A percentile compares a stretch with the other conserved stretches of the same genome.
Evolutionary conservation across 2,797 vertebrate genomes (phyloP).

Genomic region (Spinus olivaceus): DNA sequence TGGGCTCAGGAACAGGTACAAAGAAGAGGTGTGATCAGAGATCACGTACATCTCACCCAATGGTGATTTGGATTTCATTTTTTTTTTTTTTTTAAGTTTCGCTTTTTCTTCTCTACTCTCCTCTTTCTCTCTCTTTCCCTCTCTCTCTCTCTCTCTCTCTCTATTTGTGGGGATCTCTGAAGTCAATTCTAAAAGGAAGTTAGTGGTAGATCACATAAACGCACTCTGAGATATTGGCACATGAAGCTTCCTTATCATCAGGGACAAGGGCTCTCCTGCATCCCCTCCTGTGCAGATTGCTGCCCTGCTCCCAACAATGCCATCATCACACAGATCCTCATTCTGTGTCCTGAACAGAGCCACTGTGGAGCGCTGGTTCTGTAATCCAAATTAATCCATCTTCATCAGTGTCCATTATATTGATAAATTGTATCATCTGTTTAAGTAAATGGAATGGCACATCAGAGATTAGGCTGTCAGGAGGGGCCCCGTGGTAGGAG

Average conservation of each 20-base stretch:
- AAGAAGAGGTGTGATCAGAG: constrained; percentile 75
- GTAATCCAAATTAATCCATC: constrained; percentile 76
- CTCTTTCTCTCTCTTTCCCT: neutral
- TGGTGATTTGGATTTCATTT: constrained; percentile 62
- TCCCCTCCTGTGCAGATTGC: neutral
- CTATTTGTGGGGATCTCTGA: neutral
- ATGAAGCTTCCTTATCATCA: neutral
- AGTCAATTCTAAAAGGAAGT: neutral
- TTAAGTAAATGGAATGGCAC: constrained; percentile 66
- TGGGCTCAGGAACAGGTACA: constrained; percentile 94
- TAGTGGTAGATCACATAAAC: neutral
- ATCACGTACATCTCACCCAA: constrained; percentile 71
- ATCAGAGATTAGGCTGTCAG: constrained; percentile 45
- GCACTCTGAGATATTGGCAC: neutral
- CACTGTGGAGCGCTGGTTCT: constrained; percentile 36
- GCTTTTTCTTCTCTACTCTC: neutral
- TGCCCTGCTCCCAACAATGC: constrained; percentile 22
- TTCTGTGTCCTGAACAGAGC: constrained; percentile 40
- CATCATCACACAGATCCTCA: neutral
- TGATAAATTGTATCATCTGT: constrained; percentile 74
- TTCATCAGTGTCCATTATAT: constrained; percentile 75
- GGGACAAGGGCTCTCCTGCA: neutral
- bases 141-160: neutral
- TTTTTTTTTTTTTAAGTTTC: neutral
- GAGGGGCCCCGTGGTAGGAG: constrained; percentile 32